Base-by-base conservation (phyloP, 2,888 invertebrate genomes). In the Noctua pronuba region DNA sequence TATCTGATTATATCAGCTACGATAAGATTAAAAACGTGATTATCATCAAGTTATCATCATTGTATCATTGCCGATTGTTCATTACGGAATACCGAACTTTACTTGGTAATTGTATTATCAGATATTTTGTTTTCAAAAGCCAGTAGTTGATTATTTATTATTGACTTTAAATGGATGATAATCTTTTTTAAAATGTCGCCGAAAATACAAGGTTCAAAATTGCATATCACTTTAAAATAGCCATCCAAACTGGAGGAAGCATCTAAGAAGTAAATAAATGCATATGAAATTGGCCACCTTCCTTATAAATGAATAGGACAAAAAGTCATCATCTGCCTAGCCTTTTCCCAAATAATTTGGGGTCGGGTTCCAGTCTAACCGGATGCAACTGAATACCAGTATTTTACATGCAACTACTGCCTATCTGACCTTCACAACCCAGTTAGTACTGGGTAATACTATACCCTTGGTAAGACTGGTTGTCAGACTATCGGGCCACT, bases 111-210 rank as follows among this genome's bases (percentile, higher is more conserved):
- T 6, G n/a, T 60, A 62, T 52, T 49, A 62, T 72, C 28, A 24
- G 21, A 41, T 31, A 60, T 49, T 41, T 38, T 24, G n/a, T 68
- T 64, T 35, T 41, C 31, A 13, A 58, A 74, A 64, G 55, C 24
- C 68, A 76, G 64, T 69, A 82, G 83, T 76, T 68, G 6, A 21
- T 62, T 52, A 0, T 44, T 21, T 58, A 66, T 4, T 35, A 60
- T n/a, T 60, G 62, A 79, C 44, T 28, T 31, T 31, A 16, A 64
- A 49, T 35, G 7, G 28, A 65, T 55, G 7, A 35, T 73, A 5
- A 52, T 64, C 24, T 58, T 68, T 41, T 24, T 68, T 13, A 21
- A 68, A 55, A 13, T 7, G 10, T 82, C 18, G 4, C 24, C 28
- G 35, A 80, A 46, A 24, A 31, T 10, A 18, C 7, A 10, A 7